Percentiles rank a stretch among this genome's conserved stretches.
phyloP scores from a whole-genome alignment of 2,113 vertebrate genomes.

The Laticauda colubrina region DNA sequence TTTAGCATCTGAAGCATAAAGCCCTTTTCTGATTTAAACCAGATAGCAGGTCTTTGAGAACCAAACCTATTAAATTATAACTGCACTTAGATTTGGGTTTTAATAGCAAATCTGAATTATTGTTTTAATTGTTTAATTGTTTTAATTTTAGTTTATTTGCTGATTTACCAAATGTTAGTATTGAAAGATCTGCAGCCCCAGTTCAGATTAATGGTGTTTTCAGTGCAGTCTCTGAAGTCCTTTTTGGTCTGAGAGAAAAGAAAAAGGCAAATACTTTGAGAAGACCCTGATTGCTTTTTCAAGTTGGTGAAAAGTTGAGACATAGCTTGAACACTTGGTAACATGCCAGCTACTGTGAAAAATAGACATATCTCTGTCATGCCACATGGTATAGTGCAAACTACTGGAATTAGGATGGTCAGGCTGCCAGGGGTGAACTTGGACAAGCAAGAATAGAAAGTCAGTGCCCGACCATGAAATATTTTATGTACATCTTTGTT shows the following conservation, averaged over 20 bases:
- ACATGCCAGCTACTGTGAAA: constrained; percentile 24
- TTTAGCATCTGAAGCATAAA: background rate
- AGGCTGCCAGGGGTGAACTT: constrained; percentile 9
- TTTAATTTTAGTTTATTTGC: background rate
- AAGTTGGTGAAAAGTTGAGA: constrained; percentile 25
- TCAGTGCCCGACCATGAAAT: background rate
- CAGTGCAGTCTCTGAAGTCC: background rate
- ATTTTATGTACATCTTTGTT: constrained; percentile 24
- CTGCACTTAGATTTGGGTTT: background rate
- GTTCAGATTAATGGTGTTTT: background rate
- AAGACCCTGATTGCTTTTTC: constrained; percentile 31
- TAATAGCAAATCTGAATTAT: background rate
- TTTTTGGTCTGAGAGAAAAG: background rate
- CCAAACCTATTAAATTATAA: background rate
- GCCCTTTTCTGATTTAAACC: background rate
- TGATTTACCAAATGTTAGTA: background rate
- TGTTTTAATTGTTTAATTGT: background rate
- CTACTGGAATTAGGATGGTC: constrained; percentile 2
- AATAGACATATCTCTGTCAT: constrained; percentile 33
- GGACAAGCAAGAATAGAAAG: background rate
- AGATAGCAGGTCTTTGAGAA: background rate
- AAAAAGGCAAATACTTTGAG: background rate
- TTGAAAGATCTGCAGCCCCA: background rate
- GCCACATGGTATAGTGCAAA: background rate
- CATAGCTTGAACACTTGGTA: constrained; percentile 1